Percentiles rank a stretch among this genome's conserved stretches.
Conservation (phyloP, 2,888 invertebrate genomes). For the Calameuta filiformis region DNA sequence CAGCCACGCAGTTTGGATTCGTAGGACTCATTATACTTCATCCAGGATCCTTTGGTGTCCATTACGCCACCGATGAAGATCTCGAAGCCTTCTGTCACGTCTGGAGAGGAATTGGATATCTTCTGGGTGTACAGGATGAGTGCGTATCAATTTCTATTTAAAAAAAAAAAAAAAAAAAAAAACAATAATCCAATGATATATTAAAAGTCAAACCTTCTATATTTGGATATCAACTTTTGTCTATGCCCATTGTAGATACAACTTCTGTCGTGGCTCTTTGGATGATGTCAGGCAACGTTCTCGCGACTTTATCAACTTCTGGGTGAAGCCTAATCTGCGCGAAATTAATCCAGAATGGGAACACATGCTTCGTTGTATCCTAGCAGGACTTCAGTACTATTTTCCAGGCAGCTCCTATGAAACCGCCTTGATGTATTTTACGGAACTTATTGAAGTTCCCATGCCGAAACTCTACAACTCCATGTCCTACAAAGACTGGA, state of each 20-base stretch:
- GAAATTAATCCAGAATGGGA: slow-evolving; percentile 60
- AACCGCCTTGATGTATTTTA: slow-evolving; percentile 45
- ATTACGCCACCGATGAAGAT: slow-evolving; percentile 61
- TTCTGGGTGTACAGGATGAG: slow-evolving; percentile 66
- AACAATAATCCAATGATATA: background rate
- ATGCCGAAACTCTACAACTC: slow-evolving; percentile 45
- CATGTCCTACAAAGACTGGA: slow-evolving; percentile 35
- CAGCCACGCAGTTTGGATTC: slow-evolving; percentile 68
- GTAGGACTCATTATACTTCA: slow-evolving; percentile 66
- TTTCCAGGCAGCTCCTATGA: slow-evolving; percentile 50
- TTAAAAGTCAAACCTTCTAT: background rate
- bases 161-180: background rate
- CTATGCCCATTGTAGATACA: slow-evolving; percentile 42
- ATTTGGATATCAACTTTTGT: background rate
- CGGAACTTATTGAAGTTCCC: slow-evolving; percentile 47
- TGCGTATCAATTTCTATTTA: slow-evolving; percentile 26
- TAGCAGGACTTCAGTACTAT: slow-evolving; percentile 54
- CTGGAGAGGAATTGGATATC: slow-evolving; percentile 69
- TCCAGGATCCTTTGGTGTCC: slow-evolving; percentile 64
- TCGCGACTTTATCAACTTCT: slow-evolving; percentile 46
- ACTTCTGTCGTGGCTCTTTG: slow-evolving; percentile 62
- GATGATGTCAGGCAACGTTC: slow-evolving; percentile 52
- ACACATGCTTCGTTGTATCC: slow-evolving; percentile 62
- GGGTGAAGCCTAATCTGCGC: slow-evolving; percentile 57
- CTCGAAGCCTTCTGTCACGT: slow-evolving; percentile 69